A percentile compares a stretch with the other conserved stretches of the same genome.
Conservation (phyloP, 2,888 invertebrate species). For the Idaea straminata region DNA sequence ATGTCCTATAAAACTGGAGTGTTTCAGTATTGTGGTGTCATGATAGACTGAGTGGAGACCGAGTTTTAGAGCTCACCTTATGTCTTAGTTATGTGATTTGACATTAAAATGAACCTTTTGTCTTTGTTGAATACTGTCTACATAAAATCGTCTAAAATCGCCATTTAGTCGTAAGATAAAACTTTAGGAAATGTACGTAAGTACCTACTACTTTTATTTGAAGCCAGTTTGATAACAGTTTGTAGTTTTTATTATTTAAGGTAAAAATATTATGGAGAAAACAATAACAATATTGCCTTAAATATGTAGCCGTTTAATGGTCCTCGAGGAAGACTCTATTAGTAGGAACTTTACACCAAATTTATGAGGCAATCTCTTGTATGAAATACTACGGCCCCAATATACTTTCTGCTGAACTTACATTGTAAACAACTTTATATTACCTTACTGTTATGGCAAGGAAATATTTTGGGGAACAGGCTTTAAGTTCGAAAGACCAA, state of each 20-base stretch:
- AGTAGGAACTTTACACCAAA: conserved; percentile 52
- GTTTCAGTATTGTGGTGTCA: not conserved
- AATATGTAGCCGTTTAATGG: conserved; percentile 52
- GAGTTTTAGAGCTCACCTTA: not conserved
- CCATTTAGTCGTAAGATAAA: not conserved
- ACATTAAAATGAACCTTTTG: conserved; percentile 1
- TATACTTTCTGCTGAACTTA: conserved; percentile 19
- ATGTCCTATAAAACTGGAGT: conserved; percentile 30
- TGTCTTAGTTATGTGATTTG: not conserved
- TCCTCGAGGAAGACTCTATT: conserved; percentile 56
- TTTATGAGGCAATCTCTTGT: conserved; percentile 56
- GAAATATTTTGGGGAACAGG: not conserved
- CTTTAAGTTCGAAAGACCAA: not conserved
- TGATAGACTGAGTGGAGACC: conserved; percentile 1
- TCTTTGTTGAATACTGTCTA: not conserved
- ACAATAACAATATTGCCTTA: conserved; percentile 21
- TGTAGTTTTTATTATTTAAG: not conserved
- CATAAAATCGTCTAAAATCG: not conserved
- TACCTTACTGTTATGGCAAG: conserved; percentile 1
- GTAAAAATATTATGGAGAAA: not conserved
- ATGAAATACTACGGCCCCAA: conserved; percentile 38
- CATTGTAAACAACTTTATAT: conserved; percentile 31
- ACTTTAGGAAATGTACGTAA: not conserved
- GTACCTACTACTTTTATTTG: not conserved
- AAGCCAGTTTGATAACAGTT: not conserved